phyloP scores from a whole-genome alignment of 35 echinoderm and acorn worm species.

The Anneissia japonica region DNA sequence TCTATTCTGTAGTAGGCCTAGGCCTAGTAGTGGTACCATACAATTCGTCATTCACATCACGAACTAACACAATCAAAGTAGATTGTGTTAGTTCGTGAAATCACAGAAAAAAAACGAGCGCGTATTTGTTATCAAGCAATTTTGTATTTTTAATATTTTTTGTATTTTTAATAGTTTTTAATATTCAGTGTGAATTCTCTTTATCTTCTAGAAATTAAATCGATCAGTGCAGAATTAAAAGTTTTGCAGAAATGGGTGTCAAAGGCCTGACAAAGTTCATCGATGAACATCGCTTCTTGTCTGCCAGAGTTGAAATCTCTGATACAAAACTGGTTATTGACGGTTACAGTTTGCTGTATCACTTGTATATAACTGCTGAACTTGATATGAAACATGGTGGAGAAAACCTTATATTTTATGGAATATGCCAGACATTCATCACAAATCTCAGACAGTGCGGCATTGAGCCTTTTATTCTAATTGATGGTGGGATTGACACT shows the following conservation, averaged over 20 bases:
- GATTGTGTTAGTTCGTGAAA: too few species aligned
- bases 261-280: slow-evolving; percentile 72
- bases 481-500: slow-evolving; percentile 75
- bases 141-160: too few species aligned
- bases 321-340: slow-evolving; percentile 71
- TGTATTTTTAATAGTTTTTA: too few species aligned
- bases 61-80: too few species aligned
- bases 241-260: slow-evolving; percentile 89
- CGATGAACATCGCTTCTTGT: slow-evolving; percentile 37
- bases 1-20: too few species aligned
- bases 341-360: slow-evolving; percentile 57
- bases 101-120: too few species aligned
- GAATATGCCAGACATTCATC: slow-evolving; percentile 46
- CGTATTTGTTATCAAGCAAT: too few species aligned
- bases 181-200: too few species aligned
- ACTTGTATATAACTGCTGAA: slow-evolving; percentile 17
- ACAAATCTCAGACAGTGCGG: slow-evolving; percentile 49
- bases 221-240: too few species aligned
- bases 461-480: slow-evolving; percentile 56
- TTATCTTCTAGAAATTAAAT: too few species aligned
- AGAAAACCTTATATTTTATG: slow-evolving; percentile 45
- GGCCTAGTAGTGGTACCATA: too few species aligned
- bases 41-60: too few species aligned
- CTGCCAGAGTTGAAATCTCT: slow-evolving; percentile 36
- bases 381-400: slow-evolving; percentile 65